These are phyloP conservation scores for Falco novaeseelandiae DNA, from an alignment of 2,797 vertebrate species.

Conservation along the genomic window DNA sequence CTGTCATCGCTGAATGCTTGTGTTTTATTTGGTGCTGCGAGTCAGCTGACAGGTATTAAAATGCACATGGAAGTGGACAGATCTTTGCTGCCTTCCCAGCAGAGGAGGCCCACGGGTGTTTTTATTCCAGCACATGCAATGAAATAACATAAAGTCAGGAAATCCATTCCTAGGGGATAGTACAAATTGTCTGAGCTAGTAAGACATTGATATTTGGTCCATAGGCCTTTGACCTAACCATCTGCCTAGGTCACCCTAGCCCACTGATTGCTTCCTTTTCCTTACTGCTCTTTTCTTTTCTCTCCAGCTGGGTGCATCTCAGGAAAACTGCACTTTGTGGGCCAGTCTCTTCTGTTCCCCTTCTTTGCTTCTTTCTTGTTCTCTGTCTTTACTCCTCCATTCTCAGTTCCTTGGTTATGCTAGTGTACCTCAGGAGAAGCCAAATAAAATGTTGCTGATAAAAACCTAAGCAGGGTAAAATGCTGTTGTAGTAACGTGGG, in stretches of 20 bases:
- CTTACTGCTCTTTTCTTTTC: background rate
- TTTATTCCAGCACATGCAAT: slow-evolving; percentile 36
- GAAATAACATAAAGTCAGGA: slow-evolving; percentile 41
- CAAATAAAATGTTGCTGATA: background rate
- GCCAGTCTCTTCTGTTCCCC: background rate
- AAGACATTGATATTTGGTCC: background rate
- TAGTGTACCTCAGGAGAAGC: background rate
- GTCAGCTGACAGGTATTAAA: slow-evolving; percentile 64
- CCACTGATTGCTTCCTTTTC: background rate
- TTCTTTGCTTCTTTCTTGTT: background rate
- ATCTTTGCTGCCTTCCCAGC: slow-evolving; percentile 46
- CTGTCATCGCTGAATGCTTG: slow-evolving; percentile 42
- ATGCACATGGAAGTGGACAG: slow-evolving; percentile 37
- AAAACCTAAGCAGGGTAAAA: background rate
- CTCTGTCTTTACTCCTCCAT: background rate
- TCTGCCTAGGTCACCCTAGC: background rate
- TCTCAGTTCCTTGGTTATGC: background rate
- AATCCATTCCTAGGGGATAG: slow-evolving; percentile 18
- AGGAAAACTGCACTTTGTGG: background rate
- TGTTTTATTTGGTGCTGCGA: slow-evolving; percentile 58
- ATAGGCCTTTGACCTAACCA: slow-evolving; percentile 5
- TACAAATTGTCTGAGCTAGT: slow-evolving; percentile 40
- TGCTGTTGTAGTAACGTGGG: background rate
- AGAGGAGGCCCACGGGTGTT: slow-evolving; percentile 45
- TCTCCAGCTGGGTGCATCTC: background rate